A percentile compares a stretch with the other conserved stretches of the same genome.
Conservation (phyloP, 2,888 invertebrate genomes). For the Nomada hirtipes region DNA sequence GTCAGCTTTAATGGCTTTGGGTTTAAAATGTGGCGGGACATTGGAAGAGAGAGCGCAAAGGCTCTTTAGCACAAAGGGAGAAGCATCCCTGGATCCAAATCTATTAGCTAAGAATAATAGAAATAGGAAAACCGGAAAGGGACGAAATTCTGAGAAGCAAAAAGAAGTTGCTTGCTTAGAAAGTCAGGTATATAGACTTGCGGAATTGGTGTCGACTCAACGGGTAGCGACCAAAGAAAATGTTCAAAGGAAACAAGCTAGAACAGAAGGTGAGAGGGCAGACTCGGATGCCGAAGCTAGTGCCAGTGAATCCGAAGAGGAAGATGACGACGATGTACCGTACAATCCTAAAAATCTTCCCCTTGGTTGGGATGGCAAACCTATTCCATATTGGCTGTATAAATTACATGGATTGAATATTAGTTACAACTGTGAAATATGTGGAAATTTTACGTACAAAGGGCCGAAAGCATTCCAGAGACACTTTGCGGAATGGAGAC, state of each 20-base stretch:
- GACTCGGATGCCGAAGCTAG: slow-evolving; percentile 96
- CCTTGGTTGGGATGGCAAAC: slow-evolving; percentile 99
- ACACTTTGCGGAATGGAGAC: slow-evolving; percentile 97
- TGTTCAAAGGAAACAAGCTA: slow-evolving; percentile 98
- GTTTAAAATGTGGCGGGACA: slow-evolving; percentile 99
- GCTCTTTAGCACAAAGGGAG: slow-evolving; percentile 97
- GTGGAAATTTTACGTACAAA: slow-evolving; percentile 99
- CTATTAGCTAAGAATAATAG: slow-evolving; percentile 92
- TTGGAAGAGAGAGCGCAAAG: slow-evolving; percentile 98
- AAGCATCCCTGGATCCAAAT: slow-evolving; percentile 95
- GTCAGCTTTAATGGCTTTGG: slow-evolving; percentile 97
- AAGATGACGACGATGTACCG: slow-evolving; percentile 97
- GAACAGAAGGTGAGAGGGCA: slow-evolving; percentile 96
- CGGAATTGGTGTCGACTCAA: slow-evolving; percentile 93
- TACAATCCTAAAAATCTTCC: slow-evolving; percentile 99
- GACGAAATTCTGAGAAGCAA: slow-evolving; percentile 89
- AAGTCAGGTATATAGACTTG: slow-evolving; percentile 94
- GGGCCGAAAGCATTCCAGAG: slow-evolving; percentile 99
- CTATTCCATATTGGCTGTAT: slow-evolving; percentile 98
- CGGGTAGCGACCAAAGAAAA: slow-evolving; percentile 98
- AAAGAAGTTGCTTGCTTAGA: slow-evolving; percentile 95
- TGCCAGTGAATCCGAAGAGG: slow-evolving; percentile 92
- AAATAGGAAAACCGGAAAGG: slow-evolving; percentile 88
- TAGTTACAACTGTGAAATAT: slow-evolving; percentile 99
- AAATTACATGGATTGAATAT: slow-evolving; percentile 99